Conservation (phyloP, 2,797 vertebrate genomes). For the Macropodus opercularis region DNA sequence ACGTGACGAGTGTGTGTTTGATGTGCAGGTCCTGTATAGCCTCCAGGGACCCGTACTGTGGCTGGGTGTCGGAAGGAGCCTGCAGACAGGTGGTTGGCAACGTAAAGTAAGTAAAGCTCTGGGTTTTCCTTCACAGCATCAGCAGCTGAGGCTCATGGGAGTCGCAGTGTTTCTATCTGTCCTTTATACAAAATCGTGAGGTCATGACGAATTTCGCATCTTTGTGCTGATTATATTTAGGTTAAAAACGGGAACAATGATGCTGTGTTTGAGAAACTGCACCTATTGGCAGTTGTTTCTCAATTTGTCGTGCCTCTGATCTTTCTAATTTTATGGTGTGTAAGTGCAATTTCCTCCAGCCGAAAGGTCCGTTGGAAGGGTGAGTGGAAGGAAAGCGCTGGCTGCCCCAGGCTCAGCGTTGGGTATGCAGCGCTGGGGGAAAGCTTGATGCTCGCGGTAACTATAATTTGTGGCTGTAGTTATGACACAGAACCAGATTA, state of each 20-base stretch:
- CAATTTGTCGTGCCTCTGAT: slow-evolving; percentile 59
- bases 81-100: slow-evolving; percentile 87
- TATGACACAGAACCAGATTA: slow-evolving; percentile 70
- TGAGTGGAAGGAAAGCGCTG: slow-evolving; percentile 75
- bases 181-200: neutral
- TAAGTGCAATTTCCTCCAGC: slow-evolving; percentile 63
- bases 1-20: slow-evolving; percentile 20
- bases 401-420: slow-evolving; percentile 58
- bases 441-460: slow-evolving; percentile 54
- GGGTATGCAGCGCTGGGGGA: slow-evolving; percentile 51
- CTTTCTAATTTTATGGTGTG: slow-evolving; percentile 69
- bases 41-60: slow-evolving; percentile 96
- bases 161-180: neutral
- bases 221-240: neutral
- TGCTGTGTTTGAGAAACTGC: slow-evolving; percentile 15
- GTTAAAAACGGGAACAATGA: slow-evolving; percentile 1
- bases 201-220: no score
- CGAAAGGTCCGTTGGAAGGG: slow-evolving; percentile 67
- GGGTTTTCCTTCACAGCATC: neutral
- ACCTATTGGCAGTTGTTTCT: slow-evolving; percentile 46
- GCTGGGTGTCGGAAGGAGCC: slow-evolving; percentile 91
- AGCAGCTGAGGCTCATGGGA: neutral
- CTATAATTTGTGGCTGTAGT: slow-evolving; percentile 76
- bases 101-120: slow-evolving; percentile 88
- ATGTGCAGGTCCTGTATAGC: slow-evolving; percentile 92